Conservation (phyloP, 2,797 vertebrate species). For the Chromis chromis region DNA sequence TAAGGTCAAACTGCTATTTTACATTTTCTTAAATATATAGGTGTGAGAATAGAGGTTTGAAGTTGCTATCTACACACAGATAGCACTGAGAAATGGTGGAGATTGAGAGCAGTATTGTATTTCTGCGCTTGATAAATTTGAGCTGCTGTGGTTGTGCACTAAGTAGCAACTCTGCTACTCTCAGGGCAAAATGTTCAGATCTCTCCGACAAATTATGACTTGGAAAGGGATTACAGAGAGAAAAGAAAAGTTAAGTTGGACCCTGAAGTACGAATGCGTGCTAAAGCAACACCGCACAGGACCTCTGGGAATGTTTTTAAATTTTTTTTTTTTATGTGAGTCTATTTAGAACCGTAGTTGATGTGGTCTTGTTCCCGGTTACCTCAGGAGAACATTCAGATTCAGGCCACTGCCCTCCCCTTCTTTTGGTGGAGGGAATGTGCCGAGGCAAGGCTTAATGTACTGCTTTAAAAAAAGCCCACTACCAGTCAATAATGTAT, state of each 20-base stretch:
- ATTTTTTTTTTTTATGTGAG: constrained; percentile 18
- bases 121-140: neutral
- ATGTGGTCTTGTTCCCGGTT: constrained; percentile 43
- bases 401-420: constrained; percentile 62
- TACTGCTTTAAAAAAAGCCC: constrained; percentile 56
- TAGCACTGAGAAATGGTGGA: neutral
- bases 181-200: constrained; percentile 2
- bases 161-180: neutral
- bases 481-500: constrained; percentile 77
- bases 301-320: constrained; percentile 40
- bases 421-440: constrained; percentile 39
- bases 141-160: neutral
- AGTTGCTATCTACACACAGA: neutral
- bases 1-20: neutral
- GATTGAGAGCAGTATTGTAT: neutral
- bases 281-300: constrained; percentile 31
- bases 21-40: neutral
- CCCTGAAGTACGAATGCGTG: constrained; percentile 25
- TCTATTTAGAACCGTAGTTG: constrained; percentile 48
- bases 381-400: constrained; percentile 62
- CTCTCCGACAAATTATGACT: neutral
- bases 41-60: neutral
- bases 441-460: constrained; percentile 63
- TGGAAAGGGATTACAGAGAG: neutral
- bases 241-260: constrained; percentile 25